Evolutionary conservation across 2,888 invertebrate genomes (phyloP).

Genomic region (Axea sp.): DNA sequence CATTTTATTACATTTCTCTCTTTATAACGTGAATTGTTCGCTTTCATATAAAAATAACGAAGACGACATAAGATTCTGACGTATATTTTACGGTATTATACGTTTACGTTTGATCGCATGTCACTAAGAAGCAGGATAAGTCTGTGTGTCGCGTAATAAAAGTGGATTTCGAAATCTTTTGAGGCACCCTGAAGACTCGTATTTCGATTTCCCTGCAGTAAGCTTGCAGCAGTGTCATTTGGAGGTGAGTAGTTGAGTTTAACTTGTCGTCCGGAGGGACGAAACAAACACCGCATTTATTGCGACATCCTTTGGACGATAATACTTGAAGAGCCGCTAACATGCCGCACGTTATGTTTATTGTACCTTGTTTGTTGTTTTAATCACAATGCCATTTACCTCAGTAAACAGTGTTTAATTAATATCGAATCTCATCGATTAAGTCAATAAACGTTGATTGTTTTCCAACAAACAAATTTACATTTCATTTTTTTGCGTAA

Average conservation of each 20-base stretch:
- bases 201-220: slow-evolving; percentile 90
- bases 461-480: slow-evolving; percentile 9
- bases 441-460: slow-evolving; percentile 19
- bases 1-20: slow-evolving; percentile 31
- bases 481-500: slow-evolving; percentile 20
- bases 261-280: slow-evolving; percentile 83
- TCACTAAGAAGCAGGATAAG: slow-evolving; percentile 65
- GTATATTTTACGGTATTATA: slow-evolving; percentile 53
- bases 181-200: slow-evolving; percentile 85
- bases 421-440: slow-evolving; percentile 27
- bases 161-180: slow-evolving; percentile 65
- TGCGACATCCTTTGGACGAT: slow-evolving; percentile 80
- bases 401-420: slow-evolving; percentile 31
- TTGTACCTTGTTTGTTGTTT: slow-evolving; percentile 43
- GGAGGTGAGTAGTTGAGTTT: slow-evolving; percentile 89
- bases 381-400: slow-evolving; percentile 27
- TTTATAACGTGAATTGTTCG: slow-evolving; percentile 29
- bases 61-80: slow-evolving; percentile 29
- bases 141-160: slow-evolving; percentile 70
- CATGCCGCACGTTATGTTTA: slow-evolving; percentile 82
- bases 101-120: slow-evolving; percentile 53
- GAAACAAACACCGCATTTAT: slow-evolving; percentile 79
- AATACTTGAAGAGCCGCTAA: slow-evolving; percentile 83
- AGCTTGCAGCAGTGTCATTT: slow-evolving; percentile 87
- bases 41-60: slow-evolving; percentile 48